phyloP scores from a whole-genome alignment of 2,797 vertebrate genomes.

The Nannoperca australis region DNA sequence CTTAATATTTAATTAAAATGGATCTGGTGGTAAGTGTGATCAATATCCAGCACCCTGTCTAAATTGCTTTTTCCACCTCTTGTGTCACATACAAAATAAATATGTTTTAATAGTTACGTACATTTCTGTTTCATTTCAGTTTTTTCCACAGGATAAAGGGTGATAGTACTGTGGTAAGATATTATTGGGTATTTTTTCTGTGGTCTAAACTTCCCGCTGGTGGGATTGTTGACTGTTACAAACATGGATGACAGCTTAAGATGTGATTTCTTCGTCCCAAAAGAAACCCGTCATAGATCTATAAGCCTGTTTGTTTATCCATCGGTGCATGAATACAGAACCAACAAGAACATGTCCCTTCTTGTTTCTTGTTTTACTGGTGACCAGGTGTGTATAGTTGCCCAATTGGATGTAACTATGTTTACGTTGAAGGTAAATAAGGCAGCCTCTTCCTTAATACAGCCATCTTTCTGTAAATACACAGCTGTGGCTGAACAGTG shows the following conservation, averaged over 20 bases:
- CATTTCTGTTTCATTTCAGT: conserved; percentile 42
- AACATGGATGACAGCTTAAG: conserved; percentile 42
- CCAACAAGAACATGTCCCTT: conserved; percentile 80
- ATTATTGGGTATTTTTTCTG: conserved; percentile 31
- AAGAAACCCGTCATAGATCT: conserved; percentile 63
- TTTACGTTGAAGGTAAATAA: conserved; percentile 95
- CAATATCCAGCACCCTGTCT: conserved; percentile 84
- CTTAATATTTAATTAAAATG: conserved; percentile 90
- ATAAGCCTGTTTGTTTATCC: conserved; percentile 74
- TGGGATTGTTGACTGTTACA: conserved; percentile 14
- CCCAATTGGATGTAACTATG: conserved; percentile 92
- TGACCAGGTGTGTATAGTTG: conserved; percentile 77
- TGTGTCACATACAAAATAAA: conserved; percentile 84
- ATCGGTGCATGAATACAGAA: conserved; percentile 67
- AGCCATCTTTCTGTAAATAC: conserved; percentile 90
- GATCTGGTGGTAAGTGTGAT: conserved; percentile 87
- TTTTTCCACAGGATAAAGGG: conserved; percentile 22
- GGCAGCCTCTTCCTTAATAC: conserved; percentile 88
- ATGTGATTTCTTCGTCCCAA: conserved; percentile 50
- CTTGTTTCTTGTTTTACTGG: conserved; percentile 79
- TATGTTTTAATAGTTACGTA: conserved; percentile 77
- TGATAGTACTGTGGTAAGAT: conserved; percentile 33
- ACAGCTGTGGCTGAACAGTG: conserved; percentile 86
- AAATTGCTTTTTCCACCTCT: conserved; percentile 88
- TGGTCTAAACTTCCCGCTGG: not conserved